These are phyloP conservation scores for Brachionichthys hirsutus DNA, from an alignment of 2,113 vertebrate species.

Conservation along the genomic window DNA sequence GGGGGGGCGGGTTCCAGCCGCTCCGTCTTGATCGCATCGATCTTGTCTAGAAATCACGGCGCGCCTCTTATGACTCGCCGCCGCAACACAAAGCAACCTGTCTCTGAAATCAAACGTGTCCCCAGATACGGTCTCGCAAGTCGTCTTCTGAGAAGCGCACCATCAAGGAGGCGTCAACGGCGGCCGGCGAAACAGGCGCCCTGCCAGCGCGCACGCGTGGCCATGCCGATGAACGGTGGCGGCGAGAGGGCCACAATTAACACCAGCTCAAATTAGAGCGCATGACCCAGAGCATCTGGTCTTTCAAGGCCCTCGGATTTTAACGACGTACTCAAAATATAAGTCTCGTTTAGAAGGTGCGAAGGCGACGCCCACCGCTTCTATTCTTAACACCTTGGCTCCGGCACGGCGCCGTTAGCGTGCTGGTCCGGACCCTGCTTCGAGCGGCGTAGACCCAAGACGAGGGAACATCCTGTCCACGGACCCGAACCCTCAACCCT, in stretches of 20 bases:
- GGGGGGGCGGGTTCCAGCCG: slow-evolving; percentile 10
- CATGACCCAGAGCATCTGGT: slow-evolving; percentile 44
- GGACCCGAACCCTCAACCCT: neutral
- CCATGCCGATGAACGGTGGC: slow-evolving; percentile 57
- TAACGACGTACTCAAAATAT: too few relatives aligned
- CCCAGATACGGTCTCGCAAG: slow-evolving; percentile 3
- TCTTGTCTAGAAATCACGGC: slow-evolving; percentile 40
- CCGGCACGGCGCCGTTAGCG: slow-evolving; percentile 36
- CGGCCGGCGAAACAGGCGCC: slow-evolving; percentile 58
- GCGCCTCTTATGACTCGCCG: slow-evolving; percentile 2
- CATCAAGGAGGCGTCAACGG: slow-evolving; percentile 64
- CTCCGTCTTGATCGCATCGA: slow-evolving; percentile 26
- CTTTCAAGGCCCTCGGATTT: too few relatives aligned
- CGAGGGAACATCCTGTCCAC: slow-evolving; percentile 20
- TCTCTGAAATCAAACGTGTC: slow-evolving; percentile 24
- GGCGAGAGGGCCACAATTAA: slow-evolving; percentile 70
- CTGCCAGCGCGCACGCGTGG: slow-evolving; percentile 45
- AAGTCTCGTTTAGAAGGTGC: too few relatives aligned
- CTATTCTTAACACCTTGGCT: slow-evolving; percentile 1
- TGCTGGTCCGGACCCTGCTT: slow-evolving; percentile 51
- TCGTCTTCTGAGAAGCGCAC: slow-evolving; percentile 26
- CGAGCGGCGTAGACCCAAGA: slow-evolving; percentile 45
- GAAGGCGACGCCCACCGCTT: too few relatives aligned
- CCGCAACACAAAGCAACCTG: slow-evolving; percentile 3
- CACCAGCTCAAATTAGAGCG: slow-evolving; percentile 71